phyloP scores from a whole-genome alignment of 2,888 invertebrate genomes.

The Stenolophus ochropezus region DNA sequence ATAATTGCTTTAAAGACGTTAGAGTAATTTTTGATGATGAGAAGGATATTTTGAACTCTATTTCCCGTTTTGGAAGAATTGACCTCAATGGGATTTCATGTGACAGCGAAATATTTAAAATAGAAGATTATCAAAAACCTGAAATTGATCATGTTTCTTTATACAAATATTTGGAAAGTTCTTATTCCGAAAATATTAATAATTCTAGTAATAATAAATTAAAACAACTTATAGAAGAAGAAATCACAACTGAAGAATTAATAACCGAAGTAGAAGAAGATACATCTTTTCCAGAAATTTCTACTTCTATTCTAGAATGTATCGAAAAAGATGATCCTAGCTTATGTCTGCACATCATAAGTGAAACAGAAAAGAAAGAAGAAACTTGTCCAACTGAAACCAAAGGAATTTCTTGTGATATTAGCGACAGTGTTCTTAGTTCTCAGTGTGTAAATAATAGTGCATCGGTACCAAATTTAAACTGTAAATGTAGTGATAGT shows the following conservation, averaged over 20 bases:
- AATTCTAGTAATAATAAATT: conserved; percentile 24
- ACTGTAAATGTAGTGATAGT: conserved; percentile 43
- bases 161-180: conserved; percentile 47
- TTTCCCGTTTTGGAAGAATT: conserved; percentile 43
- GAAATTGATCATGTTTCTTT: conserved; percentile 48
- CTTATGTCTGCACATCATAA: conserved; percentile 28
- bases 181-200: conserved; percentile 9
- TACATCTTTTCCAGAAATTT: background rate
- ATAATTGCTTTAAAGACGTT: conserved; percentile 45
- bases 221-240: conserved; percentile 22
- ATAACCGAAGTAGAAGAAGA: conserved; percentile 4
- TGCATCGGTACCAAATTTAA: conserved; percentile 41
- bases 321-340: conserved; percentile 51
- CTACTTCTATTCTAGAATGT: conserved; percentile 46
- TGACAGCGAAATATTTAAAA: conserved; percentile 46
- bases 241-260: conserved; percentile 26
- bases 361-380: conserved; percentile 7
- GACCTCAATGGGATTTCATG: conserved; percentile 43
- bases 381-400: conserved; percentile 13
- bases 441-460: conserved; percentile 34
- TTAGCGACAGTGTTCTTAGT: conserved; percentile 2
- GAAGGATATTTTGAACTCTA: conserved; percentile 35
- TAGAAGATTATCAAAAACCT: conserved; percentile 53
- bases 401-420: conserved; percentile 46
- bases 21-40: conserved; percentile 46